Evolutionary conservation across 1,140 invertebrate species (phyloP), one percentile per base, ranked within the genome.

Genomic region (Nasonia longicornis): DNA sequence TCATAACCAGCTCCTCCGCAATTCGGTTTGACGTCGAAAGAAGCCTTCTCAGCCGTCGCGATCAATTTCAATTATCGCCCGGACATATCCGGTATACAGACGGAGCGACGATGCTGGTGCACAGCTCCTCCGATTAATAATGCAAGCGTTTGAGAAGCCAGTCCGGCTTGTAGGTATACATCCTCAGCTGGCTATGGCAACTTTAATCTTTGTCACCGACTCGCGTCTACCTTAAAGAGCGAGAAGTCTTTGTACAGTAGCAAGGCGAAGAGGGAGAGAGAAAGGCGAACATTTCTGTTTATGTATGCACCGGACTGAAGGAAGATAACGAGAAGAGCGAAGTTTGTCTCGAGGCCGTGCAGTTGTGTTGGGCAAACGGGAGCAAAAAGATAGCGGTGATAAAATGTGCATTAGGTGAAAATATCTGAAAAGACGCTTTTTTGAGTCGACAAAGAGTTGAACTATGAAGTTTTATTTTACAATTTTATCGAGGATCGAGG

Each of bases 61-160:
- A 58, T 38, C 67, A 63, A 45, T 79, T 79, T 72, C 69, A 79
- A 79, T 79, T 79, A 79, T 63, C 77, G 52, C 16, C 16, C 29
- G 45, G 29, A 63, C 42, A 70, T 16, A 38, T 38, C 10, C 20
- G 6, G 8, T 76, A 58, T 3, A 58, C 4, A 58, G 16, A 58
- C 16, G 11, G 48, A 58, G 38, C 52, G 16, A 7, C 20, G 52
- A 58, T 58, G 38, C 64, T 38, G 7, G 35, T 8, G 64, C 66
- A 77, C 38, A 45, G 29, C n/a, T 31, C 20, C 67, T 52, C 26
- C 70, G 31, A 63, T 79, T 79, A 79, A 79, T 79, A 79, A 79
- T 63, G 29, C 26, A 71, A 79, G 31, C n/a, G 31, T 63, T 63
- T 31, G 6, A 67, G 52, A n/a, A 58, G 48, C 1, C 3, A 38